Base-by-base conservation (phyloP, 2,113 vertebrate genomes). In the Eleginops maclovinus region DNA sequence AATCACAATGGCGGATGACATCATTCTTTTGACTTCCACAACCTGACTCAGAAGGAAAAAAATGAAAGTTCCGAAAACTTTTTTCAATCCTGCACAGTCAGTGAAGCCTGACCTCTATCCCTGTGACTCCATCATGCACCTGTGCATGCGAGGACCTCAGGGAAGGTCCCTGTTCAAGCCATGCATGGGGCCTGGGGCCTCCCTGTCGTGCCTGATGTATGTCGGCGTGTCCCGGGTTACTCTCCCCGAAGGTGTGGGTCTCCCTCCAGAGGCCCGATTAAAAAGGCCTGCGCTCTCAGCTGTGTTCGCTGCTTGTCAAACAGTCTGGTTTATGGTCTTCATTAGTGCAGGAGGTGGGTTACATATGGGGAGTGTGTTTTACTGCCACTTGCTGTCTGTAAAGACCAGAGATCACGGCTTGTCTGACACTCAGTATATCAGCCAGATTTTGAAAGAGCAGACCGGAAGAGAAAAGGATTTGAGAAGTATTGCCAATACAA, bases 341-440 rank as follows among this genome's bases (percentile, higher is more conserved):
- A 94, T 94, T 94, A 94, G 87, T 19, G 28, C 22, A 73, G 73
- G 85, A 82, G 83, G 88, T 82, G 86, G 89, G 91, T 88, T 91
- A 92, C 93, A 94, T 90, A 89, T 90, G 84, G 90, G 72, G 79
- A 92, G 92, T 81, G 89, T 93, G 87, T 94, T 95, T 94, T 94
- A 94, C 94, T 93, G 94, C 93, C 92, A 94, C 92, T 91, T 93
- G 91, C 92, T 90, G 93, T 93, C 93, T 88, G 92, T 91, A 89
- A 91, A 92, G 92, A 84, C 82, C 85, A 90, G 84, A 93, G 94
- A 93, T 94, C 91, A 82, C n/a, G 73, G 85, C 87, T 91, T 70
- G 75, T 91, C 82, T 78, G 85, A 90, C 93, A 91, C 82, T 85
- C 88, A 79, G 76, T 93, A 92, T 91, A 93, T 92, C 92, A 92